Evolutionary conservation across 2,113 vertebrate genomes (phyloP).

Genomic region (Ptychochromis oligacanthus): DNA sequence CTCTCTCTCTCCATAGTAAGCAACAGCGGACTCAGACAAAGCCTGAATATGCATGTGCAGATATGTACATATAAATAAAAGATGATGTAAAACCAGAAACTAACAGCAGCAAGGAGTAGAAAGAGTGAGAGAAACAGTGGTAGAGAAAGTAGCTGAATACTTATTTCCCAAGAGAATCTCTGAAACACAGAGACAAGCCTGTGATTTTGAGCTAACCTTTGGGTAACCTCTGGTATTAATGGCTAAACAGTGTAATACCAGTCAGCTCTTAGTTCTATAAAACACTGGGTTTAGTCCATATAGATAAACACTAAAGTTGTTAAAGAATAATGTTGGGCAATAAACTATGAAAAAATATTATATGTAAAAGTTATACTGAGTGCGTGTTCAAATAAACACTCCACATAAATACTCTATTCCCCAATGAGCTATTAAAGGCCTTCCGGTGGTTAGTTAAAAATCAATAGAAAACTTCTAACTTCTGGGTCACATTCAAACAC

Average conservation of each 20-base stretch:
- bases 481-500: constrained; percentile 50
- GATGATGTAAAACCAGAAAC: constrained; percentile 45
- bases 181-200: constrained; percentile 15
- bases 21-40: background rate
- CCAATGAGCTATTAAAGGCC: constrained; percentile 36
- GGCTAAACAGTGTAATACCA: background rate
- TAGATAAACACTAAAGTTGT: background rate
- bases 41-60: constrained; percentile 34
- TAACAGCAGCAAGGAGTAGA: constrained; percentile 8
- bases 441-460: constrained; percentile 36
- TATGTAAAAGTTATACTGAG: background rate
- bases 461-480: constrained; percentile 47
- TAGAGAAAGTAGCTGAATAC: constrained; percentile 4
- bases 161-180: constrained; percentile 24
- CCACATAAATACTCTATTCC: constrained; percentile 35
- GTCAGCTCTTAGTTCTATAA: background rate
- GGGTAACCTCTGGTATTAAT: constrained; percentile 33
- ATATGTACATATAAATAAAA: constrained; percentile 60
- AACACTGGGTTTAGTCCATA: background rate
- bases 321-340: constrained; percentile 8
- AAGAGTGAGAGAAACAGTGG: background rate
- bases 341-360: background rate
- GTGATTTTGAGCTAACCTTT: constrained; percentile 25
- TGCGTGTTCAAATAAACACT: constrained; percentile 2
- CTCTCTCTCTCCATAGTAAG: background rate